Base-by-base conservation (phyloP, 2,888 invertebrate genomes). In the Parnassius orleans region DNA sequence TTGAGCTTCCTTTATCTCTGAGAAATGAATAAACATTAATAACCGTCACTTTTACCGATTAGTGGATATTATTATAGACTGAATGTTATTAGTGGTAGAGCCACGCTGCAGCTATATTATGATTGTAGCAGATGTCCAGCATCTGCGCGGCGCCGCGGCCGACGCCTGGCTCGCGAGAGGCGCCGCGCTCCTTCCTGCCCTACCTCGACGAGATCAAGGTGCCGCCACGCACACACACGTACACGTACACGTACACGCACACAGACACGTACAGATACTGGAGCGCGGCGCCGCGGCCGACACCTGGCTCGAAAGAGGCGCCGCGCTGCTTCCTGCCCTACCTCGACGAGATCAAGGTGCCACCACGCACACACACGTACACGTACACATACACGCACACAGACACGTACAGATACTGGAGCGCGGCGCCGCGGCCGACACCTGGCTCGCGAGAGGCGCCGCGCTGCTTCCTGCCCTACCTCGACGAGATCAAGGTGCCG, bases 191-290 rank as follows among this genome's bases (percentile, higher is more conserved):
- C 67, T 99, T 98, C 87, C 95, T 97, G 93, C 98, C 98, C 48
- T 98, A 98, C 83, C 96, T 97, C 73, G 98, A 98, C 81, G 98
- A 98, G 92, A 94, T 97, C 11, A 98, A 98, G 93, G 96, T 95
- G 24, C 24, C 9, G 24, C 9, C 19, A 10, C 51, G 2, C 51
- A 11, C 11, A 24, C 24, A 24, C 24, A 24, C 24, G 3, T 7
- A 24, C 24, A 24, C 24, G 5, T 0, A 24, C 24, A 3, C 24
- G 5, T 7, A 24, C 3, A 24, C 3, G 15, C 2, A 15, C 15
- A 15, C 15, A 2, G 1, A 15, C 15, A 15, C 15, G 15, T 15
- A 15, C 69, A 66, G 58, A 66, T 46, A 67, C 61, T 55, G 66
- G 65, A 70, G 48, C 80, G 74, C 60, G 78, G 71, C 61, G 94